Evolutionary conservation across 2,888 invertebrate species (phyloP), one percentile per base, ranked within the genome.

Genomic region (Ectemnius cavifrons): DNA sequence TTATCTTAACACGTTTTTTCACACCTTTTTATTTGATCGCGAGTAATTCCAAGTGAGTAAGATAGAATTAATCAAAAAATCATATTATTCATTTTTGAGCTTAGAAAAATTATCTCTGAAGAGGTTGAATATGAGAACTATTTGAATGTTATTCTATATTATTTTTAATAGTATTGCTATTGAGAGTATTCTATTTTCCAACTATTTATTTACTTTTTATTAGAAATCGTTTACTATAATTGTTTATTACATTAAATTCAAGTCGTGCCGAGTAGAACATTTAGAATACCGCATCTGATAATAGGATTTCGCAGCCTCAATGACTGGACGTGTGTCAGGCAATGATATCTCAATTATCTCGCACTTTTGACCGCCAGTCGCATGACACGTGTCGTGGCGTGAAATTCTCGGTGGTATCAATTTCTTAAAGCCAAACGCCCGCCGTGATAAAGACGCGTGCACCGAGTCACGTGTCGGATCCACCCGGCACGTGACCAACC

Each of bases 301-400:
- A 37, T 37, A 4, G 8, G 37, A 1, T 37, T 37, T 37, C 37
- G 11, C 37, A 37, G 37, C 8, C 2, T 8, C 6, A 37, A 37
- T 37, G 37, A 37, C 37, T 37, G 1, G 37, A 8, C 37, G 37
- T 2, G 37, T 37, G 11, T 4, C 37, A 37, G 37, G 37, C 83
- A 81, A 88, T 89, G 88, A 89, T 88, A 89, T 89, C 88, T 89
- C 89, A 89, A 89, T 90, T 89, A 89, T 71, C 52, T 62, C 28
- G 65, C 78, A 65, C 77, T 75, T 80, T 37, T 75, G 73, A 73
- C 68, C 71, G 72, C 67, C 23, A 52, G 57, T 60, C 11, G 56
- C 5, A n/a, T 63, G 56, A 59, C 86, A 84, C 84, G 84, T 84
- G 84, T 20, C 67, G 52, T 67, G 75, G 69, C 77, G 73, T 57